Evolutionary conservation across 92 coral and sea anemone genomes (phyloP).

Genomic region (Zoanthus gigantus): DNA sequence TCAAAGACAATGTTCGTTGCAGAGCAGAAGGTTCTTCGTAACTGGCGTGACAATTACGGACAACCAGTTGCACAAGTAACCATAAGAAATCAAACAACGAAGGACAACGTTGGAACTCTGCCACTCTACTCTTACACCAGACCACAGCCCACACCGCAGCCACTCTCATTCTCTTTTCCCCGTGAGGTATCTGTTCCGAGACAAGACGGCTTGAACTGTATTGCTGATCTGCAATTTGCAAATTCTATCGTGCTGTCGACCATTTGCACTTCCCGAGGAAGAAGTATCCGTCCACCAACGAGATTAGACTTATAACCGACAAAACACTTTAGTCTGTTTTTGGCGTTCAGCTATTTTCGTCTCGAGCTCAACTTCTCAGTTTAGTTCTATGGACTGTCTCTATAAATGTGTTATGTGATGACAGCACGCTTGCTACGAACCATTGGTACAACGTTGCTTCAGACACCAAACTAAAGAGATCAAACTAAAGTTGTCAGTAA

Average conservation of each 20-base stretch:
- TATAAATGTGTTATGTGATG: background rate
- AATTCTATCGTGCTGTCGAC: slow-evolving; percentile 47
- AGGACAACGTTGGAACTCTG: slow-evolving; percentile 65
- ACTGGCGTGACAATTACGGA: slow-evolving; percentile 57
- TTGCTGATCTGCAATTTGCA: slow-evolving; percentile 27
- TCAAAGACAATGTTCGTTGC: slow-evolving; percentile 20
- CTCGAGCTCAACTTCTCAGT: background rate
- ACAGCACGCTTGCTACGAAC: slow-evolving; percentile 13
- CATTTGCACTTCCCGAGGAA: slow-evolving; percentile 50
- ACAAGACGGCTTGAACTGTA: slow-evolving; percentile 20
- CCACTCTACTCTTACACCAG: slow-evolving; percentile 58
- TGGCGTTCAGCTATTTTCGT: slow-evolving; percentile 31
- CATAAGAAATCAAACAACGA: slow-evolving; percentile 54
- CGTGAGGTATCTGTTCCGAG: slow-evolving; percentile 13
- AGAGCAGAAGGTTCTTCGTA: slow-evolving; percentile 54
- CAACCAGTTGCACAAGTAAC: slow-evolving; percentile 58
- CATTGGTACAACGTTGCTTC: slow-evolving; percentile 1
- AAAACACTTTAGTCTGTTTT: slow-evolving; percentile 25
- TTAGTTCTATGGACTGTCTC: background rate
- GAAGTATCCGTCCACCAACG: slow-evolving; percentile 51
- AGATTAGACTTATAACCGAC: slow-evolving; percentile 52
- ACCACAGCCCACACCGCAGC: slow-evolving; percentile 3
- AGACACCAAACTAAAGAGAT: background rate
- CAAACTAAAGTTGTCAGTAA: no score
- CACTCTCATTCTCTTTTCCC: slow-evolving; percentile 31